phyloP scores from a whole-genome alignment of 2,113 vertebrate genomes.

The Otolemur garnettii region DNA sequence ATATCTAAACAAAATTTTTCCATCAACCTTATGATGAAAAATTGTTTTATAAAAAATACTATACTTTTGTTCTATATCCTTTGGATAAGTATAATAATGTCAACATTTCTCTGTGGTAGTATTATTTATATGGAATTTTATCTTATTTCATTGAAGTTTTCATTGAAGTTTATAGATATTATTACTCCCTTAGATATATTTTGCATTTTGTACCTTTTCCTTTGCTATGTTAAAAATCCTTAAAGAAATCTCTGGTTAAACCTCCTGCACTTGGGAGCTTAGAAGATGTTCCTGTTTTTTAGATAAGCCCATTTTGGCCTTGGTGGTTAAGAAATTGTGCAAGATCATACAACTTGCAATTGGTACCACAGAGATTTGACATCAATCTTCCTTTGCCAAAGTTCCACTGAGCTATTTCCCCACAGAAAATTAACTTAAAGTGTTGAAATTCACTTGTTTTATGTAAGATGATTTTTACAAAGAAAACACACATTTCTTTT shows the following conservation, averaged over 20 bases:
- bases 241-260: background rate
- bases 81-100: background rate
- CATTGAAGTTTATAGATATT: background rate
- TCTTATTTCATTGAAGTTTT: background rate
- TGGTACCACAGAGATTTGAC: background rate
- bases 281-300: background rate
- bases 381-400: slow-evolving; percentile 42
- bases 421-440: slow-evolving; percentile 46
- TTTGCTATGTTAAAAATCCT: background rate
- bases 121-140: background rate
- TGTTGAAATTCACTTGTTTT: background rate
- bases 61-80: slow-evolving; percentile 30
- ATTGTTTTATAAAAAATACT: background rate
- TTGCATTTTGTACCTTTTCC: background rate
- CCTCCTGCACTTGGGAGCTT: background rate
- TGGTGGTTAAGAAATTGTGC: background rate
- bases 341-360: background rate
- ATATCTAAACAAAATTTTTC: background rate
- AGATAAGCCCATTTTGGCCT: background rate
- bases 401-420: background rate
- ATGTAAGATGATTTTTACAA: slow-evolving; percentile 28
- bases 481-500: slow-evolving; percentile 49
- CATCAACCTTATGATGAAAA: background rate
- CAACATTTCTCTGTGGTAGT: background rate
- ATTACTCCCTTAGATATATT: background rate